phyloP scores from a whole-genome alignment of 2,113 vertebrate species.

The Hippocampus comes region DNA sequence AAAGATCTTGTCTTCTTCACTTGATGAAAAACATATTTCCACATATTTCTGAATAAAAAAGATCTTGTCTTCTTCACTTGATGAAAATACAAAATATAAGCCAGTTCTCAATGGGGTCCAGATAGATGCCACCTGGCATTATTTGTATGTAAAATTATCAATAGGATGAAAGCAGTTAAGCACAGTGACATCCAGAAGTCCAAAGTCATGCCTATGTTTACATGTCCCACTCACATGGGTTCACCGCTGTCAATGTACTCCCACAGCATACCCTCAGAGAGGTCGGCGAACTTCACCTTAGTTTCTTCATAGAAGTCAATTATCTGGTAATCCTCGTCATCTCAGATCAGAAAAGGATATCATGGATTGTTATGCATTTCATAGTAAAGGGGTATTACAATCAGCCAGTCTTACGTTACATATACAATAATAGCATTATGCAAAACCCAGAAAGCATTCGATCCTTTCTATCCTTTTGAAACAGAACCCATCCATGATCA shows the following conservation, averaged over 20 bases:
- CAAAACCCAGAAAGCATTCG: too few relatives aligned
- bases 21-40: too few relatives aligned
- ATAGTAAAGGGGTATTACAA: neutral
- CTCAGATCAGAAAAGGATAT: slow-evolving; percentile 5
- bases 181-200: slow-evolving; percentile 46
- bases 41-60: too few relatives aligned
- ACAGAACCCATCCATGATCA: neutral
- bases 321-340: slow-evolving; percentile 72
- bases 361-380: neutral
- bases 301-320: slow-evolving; percentile 90
- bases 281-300: slow-evolving; percentile 86
- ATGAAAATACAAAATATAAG: too few relatives aligned
- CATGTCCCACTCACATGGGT: slow-evolving; percentile 83
- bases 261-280: slow-evolving; percentile 92
- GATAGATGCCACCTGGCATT: too few relatives aligned
- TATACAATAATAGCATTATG: neutral
- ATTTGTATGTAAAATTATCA: too few relatives aligned
- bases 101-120: too few relatives aligned
- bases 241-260: slow-evolving; percentile 94
- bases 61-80: too few relatives aligned
- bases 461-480: neutral
- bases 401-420: neutral
- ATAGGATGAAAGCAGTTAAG: slow-evolving; percentile 25
- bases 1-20: too few relatives aligned
- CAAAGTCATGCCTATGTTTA: slow-evolving; percentile 24